phyloP scores from a whole-genome alignment of 1,140 invertebrate genomes.

The Drosophila seguyi region DNA sequence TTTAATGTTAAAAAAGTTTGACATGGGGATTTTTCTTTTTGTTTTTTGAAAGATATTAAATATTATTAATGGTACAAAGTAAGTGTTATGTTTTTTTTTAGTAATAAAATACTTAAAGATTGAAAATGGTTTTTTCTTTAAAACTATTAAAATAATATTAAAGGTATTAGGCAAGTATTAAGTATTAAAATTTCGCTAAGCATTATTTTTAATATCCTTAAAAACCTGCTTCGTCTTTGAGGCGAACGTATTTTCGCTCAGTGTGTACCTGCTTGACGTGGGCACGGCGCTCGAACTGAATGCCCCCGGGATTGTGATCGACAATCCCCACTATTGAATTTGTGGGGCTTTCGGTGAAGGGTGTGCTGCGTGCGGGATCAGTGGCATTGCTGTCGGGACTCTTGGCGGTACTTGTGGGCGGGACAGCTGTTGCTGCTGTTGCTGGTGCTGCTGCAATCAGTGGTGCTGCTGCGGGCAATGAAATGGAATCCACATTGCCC shows the following conservation, averaged over 20 bases:
- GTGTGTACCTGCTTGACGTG: constrained; percentile 81
- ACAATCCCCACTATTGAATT: constrained; percentile 54
- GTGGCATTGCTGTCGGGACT: not conserved
- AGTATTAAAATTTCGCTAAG: not conserved
- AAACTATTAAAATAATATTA: constrained; percentile 1
- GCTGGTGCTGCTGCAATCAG: constrained; percentile 17
- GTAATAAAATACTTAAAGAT: no score
- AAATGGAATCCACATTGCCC: constrained; percentile 84
- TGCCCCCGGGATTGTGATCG: constrained; percentile 81
- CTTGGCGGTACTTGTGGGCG: not conserved
- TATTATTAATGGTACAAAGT: not conserved
- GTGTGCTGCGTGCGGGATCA: not conserved
- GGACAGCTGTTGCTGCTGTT: not conserved
- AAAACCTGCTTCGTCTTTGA: not conserved
- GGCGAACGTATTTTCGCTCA: constrained; percentile 33
- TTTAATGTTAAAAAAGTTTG: no score
- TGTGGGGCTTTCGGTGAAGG: not conserved
- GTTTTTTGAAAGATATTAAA: no score
- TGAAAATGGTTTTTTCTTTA: not conserved
- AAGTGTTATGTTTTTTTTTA: no score
- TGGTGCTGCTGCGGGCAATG: constrained; percentile 66
- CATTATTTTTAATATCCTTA: not conserved
- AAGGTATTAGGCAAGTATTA: not conserved
- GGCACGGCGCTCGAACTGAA: constrained; percentile 77
- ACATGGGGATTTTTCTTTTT: no score